Base-by-base conservation (phyloP, 2,888 invertebrate species). In the Lymantria dispar region DNA sequence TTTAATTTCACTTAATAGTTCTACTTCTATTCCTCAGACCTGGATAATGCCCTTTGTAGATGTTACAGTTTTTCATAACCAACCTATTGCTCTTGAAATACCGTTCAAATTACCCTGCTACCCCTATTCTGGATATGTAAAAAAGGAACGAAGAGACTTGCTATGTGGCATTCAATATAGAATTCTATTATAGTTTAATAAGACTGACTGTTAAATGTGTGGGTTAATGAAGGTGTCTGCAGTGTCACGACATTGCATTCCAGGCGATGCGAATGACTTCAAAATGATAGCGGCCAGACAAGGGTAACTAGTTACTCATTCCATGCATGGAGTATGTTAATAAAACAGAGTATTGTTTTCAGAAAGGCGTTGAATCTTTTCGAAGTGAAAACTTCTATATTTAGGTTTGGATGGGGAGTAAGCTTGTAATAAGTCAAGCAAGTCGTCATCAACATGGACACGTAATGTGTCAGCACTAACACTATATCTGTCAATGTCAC, bases 251-350 rank as follows among this genome's bases (percentile, higher is more conserved):
- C 85, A 88, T 88, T 86, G 84, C 86, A 89, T 89, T 86, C 87
- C 87, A 68, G 76, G 70, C 80, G 79, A 81, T 83, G 88, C 87
- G 87, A 89, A 87, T 84, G 88, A 87, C 87, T 85, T 68, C 62
- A 60, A 72, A 85, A 86, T 85, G 89, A 88, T 88, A 88, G 82
- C 79, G 87, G 62, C 86, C 88, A 89, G 87, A 88, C 90, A 90
- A 89, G 90, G 88, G 86, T 89, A 89, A 68, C 74, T 29, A 44
- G 56, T 83, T 77, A 22, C 81, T 70, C 72, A 80, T 79, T 76
- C 79, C 60, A 69, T 69, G 50, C 50, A 60, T 47, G 29, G 46
- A 42, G 47, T 44, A 54, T 49, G 59, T 54, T 54, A 61, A 65
- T 58, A 64, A 44, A 38, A 11, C 39, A 38, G 51, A 51, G 49